These are phyloP conservation scores for Ernsta delagoae DNA, from an alignment of 2,888 invertebrate genomes.

Conservation along the genomic window DNA sequence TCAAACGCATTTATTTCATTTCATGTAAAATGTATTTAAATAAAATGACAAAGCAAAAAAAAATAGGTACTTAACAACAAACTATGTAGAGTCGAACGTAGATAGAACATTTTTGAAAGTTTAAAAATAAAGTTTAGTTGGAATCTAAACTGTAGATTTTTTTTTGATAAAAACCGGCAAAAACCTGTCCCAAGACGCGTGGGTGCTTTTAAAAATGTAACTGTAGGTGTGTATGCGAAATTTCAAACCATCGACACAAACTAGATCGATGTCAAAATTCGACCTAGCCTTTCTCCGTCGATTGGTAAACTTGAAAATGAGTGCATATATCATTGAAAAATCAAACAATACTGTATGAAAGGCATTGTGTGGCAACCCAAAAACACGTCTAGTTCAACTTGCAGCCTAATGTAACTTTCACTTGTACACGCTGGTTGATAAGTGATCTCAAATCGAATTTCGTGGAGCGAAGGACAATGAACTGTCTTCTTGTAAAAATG, in stretches of 20 bases:
- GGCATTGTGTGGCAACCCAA: neutral
- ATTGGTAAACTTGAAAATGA: neutral
- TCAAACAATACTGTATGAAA: neutral
- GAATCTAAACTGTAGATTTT: too few relatives aligned
- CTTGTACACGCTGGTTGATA: neutral
- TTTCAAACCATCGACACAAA: neutral
- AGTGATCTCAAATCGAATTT: neutral
- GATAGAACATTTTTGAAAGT: too few relatives aligned
- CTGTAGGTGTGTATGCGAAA: too few relatives aligned
- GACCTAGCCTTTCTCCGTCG: neutral
- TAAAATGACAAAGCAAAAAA: too few relatives aligned
- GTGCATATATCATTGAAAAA: neutral
- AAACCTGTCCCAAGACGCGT: too few relatives aligned
- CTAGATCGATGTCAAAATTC: neutral
- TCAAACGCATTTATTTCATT: too few relatives aligned
- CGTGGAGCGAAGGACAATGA: neutral
- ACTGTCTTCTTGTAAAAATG: neutral
- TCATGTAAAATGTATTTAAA: too few relatives aligned
- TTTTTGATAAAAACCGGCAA: too few relatives aligned
- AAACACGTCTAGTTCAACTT: neutral
- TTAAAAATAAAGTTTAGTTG: too few relatives aligned
- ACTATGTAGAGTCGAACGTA: too few relatives aligned
- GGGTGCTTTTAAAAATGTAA: too few relatives aligned
- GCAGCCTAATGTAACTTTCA: neutral
- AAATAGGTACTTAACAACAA: too few relatives aligned